A percentile compares a stretch with the other conserved stretches of the same genome.
These are phyloP conservation scores for Troglohyphantes excavatus DNA, from an alignment of 2,888 invertebrate genomes.

Conservation along the genomic window DNA sequence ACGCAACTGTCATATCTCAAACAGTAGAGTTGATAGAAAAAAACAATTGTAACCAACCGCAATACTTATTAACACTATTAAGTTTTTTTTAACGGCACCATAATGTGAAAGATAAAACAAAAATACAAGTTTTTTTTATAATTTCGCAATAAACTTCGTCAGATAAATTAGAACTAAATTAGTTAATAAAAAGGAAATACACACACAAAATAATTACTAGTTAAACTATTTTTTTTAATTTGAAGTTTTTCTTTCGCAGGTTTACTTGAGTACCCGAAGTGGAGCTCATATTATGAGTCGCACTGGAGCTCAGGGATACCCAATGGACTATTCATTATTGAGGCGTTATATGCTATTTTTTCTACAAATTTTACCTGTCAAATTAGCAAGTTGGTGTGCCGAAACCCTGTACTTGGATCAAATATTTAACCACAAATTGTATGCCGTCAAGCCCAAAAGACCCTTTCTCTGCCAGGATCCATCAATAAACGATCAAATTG, in stretches of 20 bases:
- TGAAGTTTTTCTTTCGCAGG: conserved; percentile 76
- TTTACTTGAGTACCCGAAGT: conserved; percentile 65
- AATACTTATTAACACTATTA: no score
- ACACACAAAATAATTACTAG: no score
- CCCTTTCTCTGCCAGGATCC: conserved; percentile 80
- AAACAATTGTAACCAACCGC: no score
- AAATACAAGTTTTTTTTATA: no score
- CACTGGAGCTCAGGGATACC: conserved; percentile 77
- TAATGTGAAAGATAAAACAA: no score
- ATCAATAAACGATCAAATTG: conserved; percentile 83
- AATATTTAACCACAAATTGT: conserved; percentile 82
- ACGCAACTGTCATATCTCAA: no score
- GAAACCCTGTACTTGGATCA: conserved; percentile 80
- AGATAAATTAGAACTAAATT: no score
- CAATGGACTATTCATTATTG: conserved; percentile 29
- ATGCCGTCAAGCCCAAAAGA: conserved; percentile 82
- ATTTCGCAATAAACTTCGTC: no score
- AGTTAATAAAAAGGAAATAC: no score
- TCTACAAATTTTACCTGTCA: neutral
- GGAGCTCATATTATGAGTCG: conserved; percentile 51
- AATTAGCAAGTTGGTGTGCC: conserved; percentile 16
- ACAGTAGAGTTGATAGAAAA: no score
- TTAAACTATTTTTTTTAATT: no score
- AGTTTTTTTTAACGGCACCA: no score
- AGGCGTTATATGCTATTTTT: conserved; percentile 21